Percentiles rank a stretch among this genome's conserved stretches.
Evolutionary conservation across 2,113 vertebrate species (phyloP).

Genomic region (Hystrix brachyura): DNA sequence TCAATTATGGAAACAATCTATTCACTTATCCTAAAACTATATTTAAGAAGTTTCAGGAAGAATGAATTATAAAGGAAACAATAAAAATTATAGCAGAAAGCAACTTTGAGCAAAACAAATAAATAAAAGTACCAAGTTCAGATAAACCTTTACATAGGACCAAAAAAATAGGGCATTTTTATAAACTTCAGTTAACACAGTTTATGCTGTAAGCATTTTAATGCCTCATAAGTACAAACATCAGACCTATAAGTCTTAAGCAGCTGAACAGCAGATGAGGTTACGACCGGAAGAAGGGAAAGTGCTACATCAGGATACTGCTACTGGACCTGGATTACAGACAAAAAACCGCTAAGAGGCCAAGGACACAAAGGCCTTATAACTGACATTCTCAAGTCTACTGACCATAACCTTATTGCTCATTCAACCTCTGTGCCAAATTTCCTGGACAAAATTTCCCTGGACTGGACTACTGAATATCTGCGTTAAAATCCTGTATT

Average conservation of each 20-base stretch:
- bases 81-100: slow-evolving; percentile 13
- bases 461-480: neutral
- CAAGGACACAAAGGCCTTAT: neutral
- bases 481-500: slow-evolving; percentile 20
- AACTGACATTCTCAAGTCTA: slow-evolving; percentile 47
- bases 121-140: neutral
- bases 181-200: neutral
- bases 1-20: slow-evolving; percentile 15
- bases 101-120: neutral
- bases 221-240: neutral
- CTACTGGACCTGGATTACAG: neutral
- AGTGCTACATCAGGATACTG: neutral
- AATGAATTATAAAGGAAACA: slow-evolving; percentile 2
- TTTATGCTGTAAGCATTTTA: slow-evolving; percentile 20
- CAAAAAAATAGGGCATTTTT: neutral
- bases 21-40: slow-evolving; percentile 11
- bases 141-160: neutral
- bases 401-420: neutral
- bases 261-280: neutral
- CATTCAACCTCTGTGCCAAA: neutral
- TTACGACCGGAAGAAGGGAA: neutral
- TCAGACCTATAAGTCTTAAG: slow-evolving; percentile 9
- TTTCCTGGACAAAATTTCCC: slow-evolving; percentile 32
- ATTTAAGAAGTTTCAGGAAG: slow-evolving; percentile 19
- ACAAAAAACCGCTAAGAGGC: slow-evolving; percentile 6